These are phyloP conservation scores for Lichenostomus cassidix DNA, from an alignment of 2,113 vertebrate species.

Conservation along the genomic window DNA sequence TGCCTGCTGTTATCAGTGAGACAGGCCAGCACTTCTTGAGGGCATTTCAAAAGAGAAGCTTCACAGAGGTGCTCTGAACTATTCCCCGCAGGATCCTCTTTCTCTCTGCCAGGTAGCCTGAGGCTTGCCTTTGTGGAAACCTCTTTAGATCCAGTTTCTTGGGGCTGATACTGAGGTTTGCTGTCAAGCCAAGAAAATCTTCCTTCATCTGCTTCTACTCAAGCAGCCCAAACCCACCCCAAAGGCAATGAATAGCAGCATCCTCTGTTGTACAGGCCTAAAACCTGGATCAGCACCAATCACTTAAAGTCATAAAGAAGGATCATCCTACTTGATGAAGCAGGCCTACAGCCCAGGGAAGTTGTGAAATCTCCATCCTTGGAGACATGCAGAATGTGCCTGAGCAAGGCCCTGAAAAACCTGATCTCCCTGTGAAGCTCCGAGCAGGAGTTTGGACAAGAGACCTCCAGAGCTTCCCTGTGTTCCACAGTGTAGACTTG, in stretches of 20 bases:
- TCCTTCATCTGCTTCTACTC: constrained; percentile 35
- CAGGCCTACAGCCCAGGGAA: constrained; percentile 28
- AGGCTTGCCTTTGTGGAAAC: constrained; percentile 49
- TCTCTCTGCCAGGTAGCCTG: constrained; percentile 45
- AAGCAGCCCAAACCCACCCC: constrained; percentile 1
- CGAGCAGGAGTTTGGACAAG: neutral
- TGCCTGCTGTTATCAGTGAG: neutral
- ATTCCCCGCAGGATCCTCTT: neutral
- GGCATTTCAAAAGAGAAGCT: constrained; percentile 24
- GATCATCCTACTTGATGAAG: constrained; percentile 46
- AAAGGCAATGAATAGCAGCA: constrained; percentile 30
- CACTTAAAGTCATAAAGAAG: constrained; percentile 16
- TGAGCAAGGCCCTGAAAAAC: neutral
- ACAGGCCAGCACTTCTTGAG: constrained; percentile 8
- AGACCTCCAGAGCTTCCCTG: neutral
- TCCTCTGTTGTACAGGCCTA: constrained; percentile 26
- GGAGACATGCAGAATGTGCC: neutral
- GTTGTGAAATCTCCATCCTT: constrained; percentile 17
- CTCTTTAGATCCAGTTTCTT: constrained; percentile 36
- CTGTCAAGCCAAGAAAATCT: constrained; percentile 38
- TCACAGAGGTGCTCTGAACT: constrained; percentile 13
- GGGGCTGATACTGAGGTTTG: constrained; percentile 19
- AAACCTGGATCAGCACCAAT: constrained; percentile 43
- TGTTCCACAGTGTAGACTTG: neutral
- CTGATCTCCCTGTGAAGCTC: neutral